phyloP scores from a whole-genome alignment of 2,113 vertebrate species.

The Cichladusa arquata region DNA sequence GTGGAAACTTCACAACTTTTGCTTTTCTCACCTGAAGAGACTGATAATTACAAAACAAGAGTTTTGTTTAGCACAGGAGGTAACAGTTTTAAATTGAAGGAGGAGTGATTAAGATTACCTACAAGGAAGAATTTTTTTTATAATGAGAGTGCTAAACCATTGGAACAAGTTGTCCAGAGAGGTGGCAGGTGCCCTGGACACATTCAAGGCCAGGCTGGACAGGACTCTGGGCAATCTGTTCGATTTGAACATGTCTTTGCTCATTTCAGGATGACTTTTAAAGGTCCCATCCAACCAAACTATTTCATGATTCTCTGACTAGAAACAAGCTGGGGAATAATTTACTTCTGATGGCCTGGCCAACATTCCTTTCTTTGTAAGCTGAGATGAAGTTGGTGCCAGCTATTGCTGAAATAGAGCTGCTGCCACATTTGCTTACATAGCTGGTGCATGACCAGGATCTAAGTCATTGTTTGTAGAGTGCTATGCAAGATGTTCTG shows the following conservation, averaged over 20 bases:
- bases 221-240: neutral
- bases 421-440: conserved; percentile 32
- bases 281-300: neutral
- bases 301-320: neutral
- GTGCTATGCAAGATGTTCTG: neutral
- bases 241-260: neutral
- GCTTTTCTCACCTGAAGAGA: neutral
- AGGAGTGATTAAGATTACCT: neutral
- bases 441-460: conserved; percentile 4
- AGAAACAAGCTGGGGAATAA: neutral
- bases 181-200: neutral
- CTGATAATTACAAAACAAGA: neutral
- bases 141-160: neutral
- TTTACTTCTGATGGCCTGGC: neutral
- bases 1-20: neutral
- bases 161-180: neutral
- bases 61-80: neutral
- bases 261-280: neutral
- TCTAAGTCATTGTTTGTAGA: neutral
- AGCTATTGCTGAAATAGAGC: neutral
- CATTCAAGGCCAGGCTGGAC: neutral
- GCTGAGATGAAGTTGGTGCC: neutral
- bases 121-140: neutral
- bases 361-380: neutral
- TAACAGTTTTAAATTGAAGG: neutral